These are phyloP conservation scores for Casuarius casuarius DNA, from an alignment of 2,113 vertebrate genomes.

Conservation along the genomic window DNA sequence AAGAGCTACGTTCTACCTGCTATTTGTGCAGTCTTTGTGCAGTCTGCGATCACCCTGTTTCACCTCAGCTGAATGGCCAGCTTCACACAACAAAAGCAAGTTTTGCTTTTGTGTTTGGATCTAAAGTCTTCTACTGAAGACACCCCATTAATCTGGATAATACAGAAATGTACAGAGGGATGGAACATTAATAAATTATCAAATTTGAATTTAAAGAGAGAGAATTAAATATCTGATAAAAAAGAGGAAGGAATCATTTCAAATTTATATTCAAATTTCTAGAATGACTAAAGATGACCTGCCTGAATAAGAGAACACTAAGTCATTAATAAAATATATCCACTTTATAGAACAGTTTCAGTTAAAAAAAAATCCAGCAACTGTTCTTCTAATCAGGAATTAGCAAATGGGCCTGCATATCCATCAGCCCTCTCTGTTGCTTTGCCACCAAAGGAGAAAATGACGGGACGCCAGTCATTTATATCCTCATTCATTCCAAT, in stretches of 20 bases:
- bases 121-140: neutral
- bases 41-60: neutral
- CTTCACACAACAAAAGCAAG: neutral
- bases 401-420: neutral
- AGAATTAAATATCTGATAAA: neutral
- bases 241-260: neutral
- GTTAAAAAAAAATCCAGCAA: neutral
- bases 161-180: neutral
- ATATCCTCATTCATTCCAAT: neutral
- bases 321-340: neutral
- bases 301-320: neutral
- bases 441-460: neutral
- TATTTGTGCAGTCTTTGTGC: accelerated
- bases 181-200: neutral
- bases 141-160: neutral
- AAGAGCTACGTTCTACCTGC: neutral
- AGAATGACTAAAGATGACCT: neutral
- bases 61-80: neutral
- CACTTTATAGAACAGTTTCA: neutral
- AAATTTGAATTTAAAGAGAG: neutral
- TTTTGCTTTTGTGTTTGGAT: neutral
- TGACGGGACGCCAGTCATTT: too few relatives aligned
- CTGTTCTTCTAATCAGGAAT: neutral
- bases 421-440: neutral
- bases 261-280: neutral